These are phyloP conservation scores for Syngnathus rostellatus DNA, from an alignment of 2,797 vertebrate species.

Conservation along the genomic window DNA sequence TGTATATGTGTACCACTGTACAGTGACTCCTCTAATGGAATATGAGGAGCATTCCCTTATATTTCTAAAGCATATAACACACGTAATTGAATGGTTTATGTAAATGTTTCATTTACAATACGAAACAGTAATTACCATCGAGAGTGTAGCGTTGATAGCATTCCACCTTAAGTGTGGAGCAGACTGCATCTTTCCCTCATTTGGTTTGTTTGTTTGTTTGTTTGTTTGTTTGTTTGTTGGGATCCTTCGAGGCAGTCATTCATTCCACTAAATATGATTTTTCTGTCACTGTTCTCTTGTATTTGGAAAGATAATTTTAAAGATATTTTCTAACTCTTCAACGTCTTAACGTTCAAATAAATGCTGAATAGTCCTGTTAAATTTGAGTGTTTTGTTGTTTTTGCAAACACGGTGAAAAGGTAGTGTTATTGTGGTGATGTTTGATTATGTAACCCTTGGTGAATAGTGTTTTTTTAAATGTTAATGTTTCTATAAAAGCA, in stretches of 20 bases:
- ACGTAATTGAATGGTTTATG: not conserved
- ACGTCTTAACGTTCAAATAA: no score
- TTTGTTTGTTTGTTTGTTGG: slow-evolving; percentile 29
- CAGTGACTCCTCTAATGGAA: not conserved
- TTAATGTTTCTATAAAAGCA: not conserved
- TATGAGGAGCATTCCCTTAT: not conserved
- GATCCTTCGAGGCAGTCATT: slow-evolving; percentile 35
- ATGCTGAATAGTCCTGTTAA: no score
- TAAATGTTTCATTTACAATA: slow-evolving; percentile 4
- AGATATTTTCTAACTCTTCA: not conserved
- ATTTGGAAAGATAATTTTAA: slow-evolving; percentile 33
- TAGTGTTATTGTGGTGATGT: no score
- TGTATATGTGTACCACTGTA: not conserved
- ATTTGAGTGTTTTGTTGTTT: no score
- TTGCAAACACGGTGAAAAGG: no score
- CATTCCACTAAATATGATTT: slow-evolving; percentile 16
- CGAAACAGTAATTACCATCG: slow-evolving; percentile 8
- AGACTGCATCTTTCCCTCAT: slow-evolving; percentile 52
- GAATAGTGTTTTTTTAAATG: not conserved
- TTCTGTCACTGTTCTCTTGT: slow-evolving; percentile 26
- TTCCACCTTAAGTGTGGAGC: slow-evolving; percentile 62
- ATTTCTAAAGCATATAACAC: not conserved
- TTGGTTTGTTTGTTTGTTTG: slow-evolving; percentile 36
- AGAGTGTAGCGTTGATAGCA: slow-evolving; percentile 14
- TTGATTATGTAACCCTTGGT: no score